Evolutionary conservation across 2,113 vertebrate genomes (phyloP).

Genomic region (Pollimyrus isidori): DNA sequence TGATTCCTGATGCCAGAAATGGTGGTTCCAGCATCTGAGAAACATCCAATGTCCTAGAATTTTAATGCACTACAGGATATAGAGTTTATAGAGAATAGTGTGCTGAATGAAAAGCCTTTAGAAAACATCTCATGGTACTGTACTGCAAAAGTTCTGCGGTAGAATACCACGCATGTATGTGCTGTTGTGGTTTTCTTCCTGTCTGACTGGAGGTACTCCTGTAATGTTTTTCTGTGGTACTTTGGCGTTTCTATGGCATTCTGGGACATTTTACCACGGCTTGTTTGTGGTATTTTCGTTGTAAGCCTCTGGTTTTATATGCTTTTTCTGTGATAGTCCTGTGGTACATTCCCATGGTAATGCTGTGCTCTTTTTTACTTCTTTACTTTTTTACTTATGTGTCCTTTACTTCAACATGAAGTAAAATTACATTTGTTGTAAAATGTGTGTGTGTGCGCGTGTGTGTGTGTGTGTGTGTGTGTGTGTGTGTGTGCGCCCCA

Average conservation of each 20-base stretch:
- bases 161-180: not conserved
- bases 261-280: not conserved
- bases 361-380: not conserved
- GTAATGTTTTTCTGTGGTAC: not conserved
- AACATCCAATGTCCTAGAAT: not conserved
- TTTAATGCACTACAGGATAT: not conserved
- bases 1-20: not conserved
- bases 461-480: too few relatives aligned
- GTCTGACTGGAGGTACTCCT: not conserved
- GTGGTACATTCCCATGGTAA: not conserved
- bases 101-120: not conserved
- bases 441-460: not conserved
- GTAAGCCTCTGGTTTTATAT: not conserved
- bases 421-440: not conserved
- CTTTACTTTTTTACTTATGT: not conserved
- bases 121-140: not conserved
- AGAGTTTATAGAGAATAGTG: not conserved
- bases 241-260: not conserved
- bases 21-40: not conserved
- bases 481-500: too few relatives aligned
- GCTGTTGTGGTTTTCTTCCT: not conserved
- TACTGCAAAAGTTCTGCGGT: not conserved
- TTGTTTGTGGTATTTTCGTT: not conserved
- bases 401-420: not conserved
- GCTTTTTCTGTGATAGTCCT: not conserved